phyloP scores from a whole-genome alignment of 2,797 vertebrate species.

The Pygocentrus nattereri region DNA sequence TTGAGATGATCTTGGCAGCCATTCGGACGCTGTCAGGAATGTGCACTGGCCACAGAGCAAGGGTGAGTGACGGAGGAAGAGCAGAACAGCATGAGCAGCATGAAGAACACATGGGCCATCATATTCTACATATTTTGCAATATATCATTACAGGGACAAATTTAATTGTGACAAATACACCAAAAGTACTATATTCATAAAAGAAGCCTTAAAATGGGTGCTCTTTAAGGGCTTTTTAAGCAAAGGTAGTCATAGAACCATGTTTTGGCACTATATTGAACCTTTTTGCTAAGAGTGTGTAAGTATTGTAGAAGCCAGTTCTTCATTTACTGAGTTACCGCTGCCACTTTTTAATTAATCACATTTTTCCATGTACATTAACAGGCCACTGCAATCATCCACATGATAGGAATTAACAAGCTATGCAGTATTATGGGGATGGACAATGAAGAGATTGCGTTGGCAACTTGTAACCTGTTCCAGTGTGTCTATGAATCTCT shows the following conservation, averaged over 20 bases:
- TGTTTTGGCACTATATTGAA: no score
- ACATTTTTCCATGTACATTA: conserved; percentile 9
- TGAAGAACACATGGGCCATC: not conserved
- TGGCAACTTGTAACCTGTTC: conserved; percentile 91
- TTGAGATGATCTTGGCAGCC: conserved; percentile 90
- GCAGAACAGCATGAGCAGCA: not conserved
- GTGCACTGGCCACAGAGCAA: conserved; percentile 91
- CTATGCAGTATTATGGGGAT: conserved; percentile 91
- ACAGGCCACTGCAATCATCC: conserved; percentile 90
- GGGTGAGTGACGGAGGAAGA: conserved; percentile 77
- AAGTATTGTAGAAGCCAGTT: no score
- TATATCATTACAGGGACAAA: not conserved
- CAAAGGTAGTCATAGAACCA: no score
- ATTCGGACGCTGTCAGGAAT: conserved; percentile 92
- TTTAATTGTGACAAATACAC: not conserved
- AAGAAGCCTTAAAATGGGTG: no score
- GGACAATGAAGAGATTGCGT: conserved; percentile 88
- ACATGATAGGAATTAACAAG: conserved; percentile 84
- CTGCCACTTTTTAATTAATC: not conserved
- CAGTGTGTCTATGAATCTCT: conserved; percentile 91
- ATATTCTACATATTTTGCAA: not conserved
- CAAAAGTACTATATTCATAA: not conserved
- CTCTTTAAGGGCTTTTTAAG: no score
- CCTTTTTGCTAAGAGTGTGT: no score
- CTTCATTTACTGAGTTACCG: not conserved